Evolutionary conservation across 2,888 invertebrate genomes (phyloP), one percentile per base, ranked within the genome.

Genomic region (Latrodectus elegans): DNA sequence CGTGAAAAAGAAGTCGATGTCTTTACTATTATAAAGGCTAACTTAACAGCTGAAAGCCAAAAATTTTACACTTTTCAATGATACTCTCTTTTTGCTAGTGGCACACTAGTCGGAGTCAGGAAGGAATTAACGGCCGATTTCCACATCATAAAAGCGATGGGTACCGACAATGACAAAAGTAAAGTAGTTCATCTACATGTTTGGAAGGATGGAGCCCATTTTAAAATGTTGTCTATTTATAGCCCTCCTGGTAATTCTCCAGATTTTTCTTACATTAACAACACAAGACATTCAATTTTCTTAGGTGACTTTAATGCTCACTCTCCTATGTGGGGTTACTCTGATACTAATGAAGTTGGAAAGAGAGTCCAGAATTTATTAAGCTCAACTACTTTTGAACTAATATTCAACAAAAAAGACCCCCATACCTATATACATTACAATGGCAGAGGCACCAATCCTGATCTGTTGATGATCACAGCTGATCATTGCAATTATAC

Each of bases 1-100:
- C 4, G 26, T 26, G 55, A 17, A 6, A 52, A 70, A 1, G 68
- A 67, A 9, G 68, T 78, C 17, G 78, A 78, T 38, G 68, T 78
- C 15, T 78, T 78, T 78, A 70, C 78, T 52, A 65, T 78, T 53
- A 70, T 68, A 53, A 68, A 78, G 51, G 70, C 78, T 49, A 78
- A 78, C n/a, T n/a, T n/a, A n/a, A n/a, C n/a, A n/a, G n/a, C n/a
- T n/a, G n/a, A n/a, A n/a, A n/a, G n/a, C n/a, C 51, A 65, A 17
- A 78, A 78, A 53, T 26, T 15, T 52, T 78, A 22, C 15, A 52
- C 78, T 2, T 68, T 78, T 26, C 11, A 68, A 26, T 68, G 52
- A 52, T 78, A 78, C n/a, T 51, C 51, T 68, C 53, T 78, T 53
- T 52, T 51, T 68, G 22, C 53, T 4, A 8, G 6, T 8, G 6